Conservation (phyloP, 2,888 invertebrate genomes). For the Cyclophora punctaria region DNA sequence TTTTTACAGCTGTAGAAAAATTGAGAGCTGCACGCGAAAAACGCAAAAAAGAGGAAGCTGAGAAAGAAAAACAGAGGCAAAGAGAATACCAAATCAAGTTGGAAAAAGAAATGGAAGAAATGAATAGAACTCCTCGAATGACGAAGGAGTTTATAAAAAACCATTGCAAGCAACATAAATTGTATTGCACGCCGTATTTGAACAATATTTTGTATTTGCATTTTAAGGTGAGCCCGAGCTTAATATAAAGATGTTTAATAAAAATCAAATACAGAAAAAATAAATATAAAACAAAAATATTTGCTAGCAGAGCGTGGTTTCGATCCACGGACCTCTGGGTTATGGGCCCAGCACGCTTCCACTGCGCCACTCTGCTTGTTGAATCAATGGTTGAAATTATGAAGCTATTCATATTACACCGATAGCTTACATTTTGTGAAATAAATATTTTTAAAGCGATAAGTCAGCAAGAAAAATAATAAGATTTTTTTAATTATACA, state of each 20-base stretch:
- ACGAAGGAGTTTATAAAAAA: slow-evolving; percentile 87
- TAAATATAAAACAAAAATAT: not conserved
- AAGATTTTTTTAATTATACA: too few species aligned
- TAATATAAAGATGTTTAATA: not conserved
- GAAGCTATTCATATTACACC: not conserved
- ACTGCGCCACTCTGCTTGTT: slow-evolving; percentile 65
- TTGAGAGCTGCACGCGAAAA: slow-evolving; percentile 27
- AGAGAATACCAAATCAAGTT: slow-evolving; percentile 43
- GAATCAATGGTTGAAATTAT: not conserved
- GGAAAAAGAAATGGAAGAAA: slow-evolving; percentile 54
- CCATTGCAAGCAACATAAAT: slow-evolving; percentile 87
- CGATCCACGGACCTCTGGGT: slow-evolving; percentile 94
- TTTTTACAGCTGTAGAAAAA: slow-evolving; percentile 14
- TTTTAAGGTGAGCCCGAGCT: slow-evolving; percentile 80
- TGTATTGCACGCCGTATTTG: slow-evolving; percentile 90
- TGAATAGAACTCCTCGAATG: slow-evolving; percentile 73
- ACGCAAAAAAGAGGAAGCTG: slow-evolving; percentile 34
- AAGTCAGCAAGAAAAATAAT: too few species aligned
- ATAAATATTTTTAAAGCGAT: too few species aligned
- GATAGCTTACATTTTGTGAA: too few species aligned
- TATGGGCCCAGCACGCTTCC: slow-evolving; percentile 90
- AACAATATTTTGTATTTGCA: slow-evolving; percentile 97
- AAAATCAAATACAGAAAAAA: not conserved
- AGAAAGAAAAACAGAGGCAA: slow-evolving; percentile 38
- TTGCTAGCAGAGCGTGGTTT: slow-evolving; percentile 84